Evolutionary conservation across 2,888 invertebrate species (phyloP).

Genomic region (Acrocyrtus sp.): DNA sequence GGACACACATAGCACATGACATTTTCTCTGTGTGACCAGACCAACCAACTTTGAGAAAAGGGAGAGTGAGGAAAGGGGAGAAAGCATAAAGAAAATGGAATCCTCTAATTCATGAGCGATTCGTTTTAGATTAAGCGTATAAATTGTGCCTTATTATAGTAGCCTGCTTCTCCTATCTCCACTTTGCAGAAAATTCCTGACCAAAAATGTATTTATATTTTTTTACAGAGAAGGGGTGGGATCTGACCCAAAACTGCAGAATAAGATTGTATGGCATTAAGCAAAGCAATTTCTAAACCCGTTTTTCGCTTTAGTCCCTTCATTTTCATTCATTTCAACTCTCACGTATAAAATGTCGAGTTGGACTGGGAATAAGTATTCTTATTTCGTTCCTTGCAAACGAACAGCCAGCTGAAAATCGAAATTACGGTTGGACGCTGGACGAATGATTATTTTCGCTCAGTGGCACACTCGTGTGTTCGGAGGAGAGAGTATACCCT

Average conservation of each 20-base stretch:
- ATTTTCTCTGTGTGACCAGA: too few species aligned
- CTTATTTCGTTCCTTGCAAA: not conserved
- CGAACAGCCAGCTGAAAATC: too few species aligned
- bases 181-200: conserved; percentile 3
- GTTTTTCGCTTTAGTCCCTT: not conserved
- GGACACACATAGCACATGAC: too few species aligned
- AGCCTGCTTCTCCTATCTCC: too few species aligned
- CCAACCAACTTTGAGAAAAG: too few species aligned
- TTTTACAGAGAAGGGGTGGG: too few species aligned
- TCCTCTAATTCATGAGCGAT: conserved; percentile 21
- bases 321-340: not conserved
- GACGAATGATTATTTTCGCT: conserved; percentile 14
- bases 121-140: conserved; percentile 2
- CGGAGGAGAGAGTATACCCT: too few species aligned
- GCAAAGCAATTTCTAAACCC: not conserved
- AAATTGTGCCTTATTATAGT: not conserved
- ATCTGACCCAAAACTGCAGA: too few species aligned
- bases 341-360: conserved; percentile 11
- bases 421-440: not conserved
- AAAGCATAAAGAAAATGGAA: conserved; percentile 1
- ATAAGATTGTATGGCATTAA: conserved; percentile 6
- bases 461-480: not conserved
- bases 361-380: too few species aligned
- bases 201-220: too few species aligned
- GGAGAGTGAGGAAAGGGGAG: not conserved